A percentile compares a stretch with the other conserved stretches of the same genome.
These are phyloP conservation scores for Corticium candelabrum DNA, from an alignment of 37 sponge, comb jelly and placozoan species.

Conservation along the genomic window DNA sequence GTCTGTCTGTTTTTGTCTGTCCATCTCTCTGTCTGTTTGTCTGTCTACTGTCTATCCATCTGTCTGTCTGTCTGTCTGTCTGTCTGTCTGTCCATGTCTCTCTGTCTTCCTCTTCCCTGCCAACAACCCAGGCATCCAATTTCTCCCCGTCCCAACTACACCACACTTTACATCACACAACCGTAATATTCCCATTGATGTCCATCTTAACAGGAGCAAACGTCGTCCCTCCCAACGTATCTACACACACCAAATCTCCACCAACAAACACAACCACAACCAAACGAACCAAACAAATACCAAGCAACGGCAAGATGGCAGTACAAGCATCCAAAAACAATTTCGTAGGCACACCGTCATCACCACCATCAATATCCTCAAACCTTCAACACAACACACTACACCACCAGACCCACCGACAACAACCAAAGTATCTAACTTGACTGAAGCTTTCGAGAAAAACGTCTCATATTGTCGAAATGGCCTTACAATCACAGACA, in stretches of 20 bases:
- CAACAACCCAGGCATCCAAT: too few relatives aligned
- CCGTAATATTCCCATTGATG: conserved; percentile 61
- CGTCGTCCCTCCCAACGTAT: conserved; percentile 44
- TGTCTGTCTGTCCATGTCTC: not conserved
- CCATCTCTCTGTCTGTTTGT: too few relatives aligned
- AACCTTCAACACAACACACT: conserved; percentile 24
- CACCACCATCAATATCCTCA: conserved; percentile 26
- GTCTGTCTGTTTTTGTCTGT: too few relatives aligned
- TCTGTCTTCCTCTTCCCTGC: too few relatives aligned
- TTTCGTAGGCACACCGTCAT: conserved; percentile 38
- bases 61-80: too few relatives aligned
- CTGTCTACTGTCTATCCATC: too few relatives aligned
- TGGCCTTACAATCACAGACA: not conserved
- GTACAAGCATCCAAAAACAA: conserved; percentile 42
- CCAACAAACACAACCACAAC: not conserved
- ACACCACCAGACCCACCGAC: too few relatives aligned
- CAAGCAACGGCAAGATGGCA: conserved; percentile 57
- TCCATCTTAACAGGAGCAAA: conserved; percentile 81
- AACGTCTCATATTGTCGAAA: conserved; percentile 23
- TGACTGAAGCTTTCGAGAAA: conserved; percentile 36
- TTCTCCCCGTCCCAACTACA: not conserved
- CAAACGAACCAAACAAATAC: conserved; percentile 17
- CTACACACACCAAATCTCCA: conserved; percentile 25
- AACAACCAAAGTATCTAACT: too few relatives aligned
- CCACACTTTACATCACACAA: too few relatives aligned